Evolutionary conservation across 1,140 invertebrate species (phyloP).

Genomic region (Aplysia californica): DNA sequence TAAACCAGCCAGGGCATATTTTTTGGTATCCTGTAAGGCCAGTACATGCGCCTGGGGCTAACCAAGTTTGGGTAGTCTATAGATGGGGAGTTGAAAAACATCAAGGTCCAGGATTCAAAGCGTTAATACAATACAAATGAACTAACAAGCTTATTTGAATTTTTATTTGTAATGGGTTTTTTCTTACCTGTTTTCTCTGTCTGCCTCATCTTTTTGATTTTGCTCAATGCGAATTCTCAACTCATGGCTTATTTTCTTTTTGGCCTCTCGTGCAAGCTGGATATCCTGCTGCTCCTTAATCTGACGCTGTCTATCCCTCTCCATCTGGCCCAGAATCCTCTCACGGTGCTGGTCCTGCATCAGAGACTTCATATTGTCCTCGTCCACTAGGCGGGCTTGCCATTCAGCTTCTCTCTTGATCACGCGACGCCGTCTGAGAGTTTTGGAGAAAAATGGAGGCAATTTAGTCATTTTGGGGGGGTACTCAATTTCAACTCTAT

Average conservation of each 20-base stretch:
- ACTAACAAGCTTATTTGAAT: too few species aligned
- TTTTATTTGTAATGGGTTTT: too few species aligned
- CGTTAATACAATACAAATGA: too few species aligned
- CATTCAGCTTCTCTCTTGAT: conserved; percentile 45
- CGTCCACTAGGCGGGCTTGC: conserved; percentile 43
- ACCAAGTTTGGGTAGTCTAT: too few species aligned
- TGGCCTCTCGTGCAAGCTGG: conserved; percentile 50
- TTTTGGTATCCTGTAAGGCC: too few species aligned
- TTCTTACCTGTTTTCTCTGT: conserved; percentile 40
- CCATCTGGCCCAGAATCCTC: conserved; percentile 49
- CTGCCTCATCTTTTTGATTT: conserved; percentile 45
- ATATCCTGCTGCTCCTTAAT: conserved; percentile 50
- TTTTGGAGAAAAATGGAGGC: too few species aligned
- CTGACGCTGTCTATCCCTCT: conserved; percentile 51
- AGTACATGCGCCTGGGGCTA: too few species aligned
- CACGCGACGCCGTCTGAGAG: conserved; percentile 43
- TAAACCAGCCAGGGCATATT: too few species aligned
- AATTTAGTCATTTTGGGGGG: too few species aligned
- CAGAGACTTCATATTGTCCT: conserved; percentile 48
- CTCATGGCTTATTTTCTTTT: conserved; percentile 55
- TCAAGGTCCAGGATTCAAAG: too few species aligned
- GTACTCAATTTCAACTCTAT: too few species aligned
- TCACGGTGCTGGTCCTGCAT: conserved; percentile 62
- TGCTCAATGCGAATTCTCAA: conserved; percentile 47
- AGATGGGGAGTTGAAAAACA: too few species aligned